These are phyloP conservation scores for Panonychus citri DNA, from an alignment of 1,140 invertebrate genomes.

Conservation along the genomic window DNA sequence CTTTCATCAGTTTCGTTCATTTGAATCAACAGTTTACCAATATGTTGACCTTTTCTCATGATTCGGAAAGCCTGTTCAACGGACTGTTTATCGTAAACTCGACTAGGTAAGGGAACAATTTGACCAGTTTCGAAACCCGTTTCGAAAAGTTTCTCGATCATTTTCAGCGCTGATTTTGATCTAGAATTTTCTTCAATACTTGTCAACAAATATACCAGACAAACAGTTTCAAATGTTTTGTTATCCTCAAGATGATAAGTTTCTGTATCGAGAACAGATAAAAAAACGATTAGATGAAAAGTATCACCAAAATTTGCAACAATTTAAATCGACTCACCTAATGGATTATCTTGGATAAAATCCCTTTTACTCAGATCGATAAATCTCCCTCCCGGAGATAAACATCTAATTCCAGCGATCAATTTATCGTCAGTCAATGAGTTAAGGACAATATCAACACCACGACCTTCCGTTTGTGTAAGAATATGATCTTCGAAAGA, in stretches of 20 bases:
- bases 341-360: slow-evolving; percentile 58
- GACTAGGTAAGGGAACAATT: slow-evolving; percentile 53
- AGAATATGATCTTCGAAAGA: slow-evolving; percentile 27
- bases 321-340: slow-evolving; percentile 57
- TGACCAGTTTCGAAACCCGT: slow-evolving; percentile 61
- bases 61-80: slow-evolving; percentile 75
- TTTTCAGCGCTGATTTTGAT: background rate
- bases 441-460: slow-evolving; percentile 79
- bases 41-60: slow-evolving; percentile 88
- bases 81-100: slow-evolving; percentile 54
- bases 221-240: slow-evolving; percentile 10
- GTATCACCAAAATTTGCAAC: slow-evolving; percentile 62
- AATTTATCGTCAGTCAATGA: slow-evolving; percentile 70
- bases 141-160: slow-evolving; percentile 5
- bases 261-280: slow-evolving; percentile 71
- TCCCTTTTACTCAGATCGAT: slow-evolving; percentile 93
- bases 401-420: slow-evolving; percentile 66
- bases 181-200: slow-evolving; percentile 14
- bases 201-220: background rate
- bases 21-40: slow-evolving; percentile 67
- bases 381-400: slow-evolving; percentile 72
- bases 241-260: no score
- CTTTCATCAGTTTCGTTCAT: slow-evolving; percentile 19
- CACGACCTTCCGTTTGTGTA: slow-evolving; percentile 31
- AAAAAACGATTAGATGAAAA: slow-evolving; percentile 90